Percentiles rank a stretch among this genome's conserved stretches.
Evolutionary conservation across 2,113 vertebrate genomes (phyloP).

Genomic region (Mus pahari): DNA sequence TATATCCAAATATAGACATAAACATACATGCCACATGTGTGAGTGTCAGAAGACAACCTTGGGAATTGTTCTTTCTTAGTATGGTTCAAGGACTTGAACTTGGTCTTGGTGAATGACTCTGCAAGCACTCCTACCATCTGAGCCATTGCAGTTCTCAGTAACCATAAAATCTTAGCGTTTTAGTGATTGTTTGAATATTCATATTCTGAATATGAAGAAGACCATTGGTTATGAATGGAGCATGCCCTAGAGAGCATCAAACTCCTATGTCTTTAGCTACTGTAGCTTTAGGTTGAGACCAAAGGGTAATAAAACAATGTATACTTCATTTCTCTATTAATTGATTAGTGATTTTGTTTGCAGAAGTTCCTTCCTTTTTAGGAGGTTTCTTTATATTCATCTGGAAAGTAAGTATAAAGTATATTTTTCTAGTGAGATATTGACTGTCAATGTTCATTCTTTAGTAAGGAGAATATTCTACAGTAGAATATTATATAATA

Average conservation of each 20-base stretch:
- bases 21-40: not conserved
- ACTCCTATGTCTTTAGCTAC: not conserved
- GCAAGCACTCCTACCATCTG: not conserved
- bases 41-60: no score
- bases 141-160: not conserved
- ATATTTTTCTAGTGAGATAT: conserved; percentile 21
- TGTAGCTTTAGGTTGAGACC: not conserved
- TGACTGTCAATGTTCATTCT: not conserved
- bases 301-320: conserved; percentile 40
- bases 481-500: not conserved
- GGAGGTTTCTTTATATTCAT: conserved; percentile 37
- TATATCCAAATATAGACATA: not conserved
- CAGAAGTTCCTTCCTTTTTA: conserved; percentile 27
- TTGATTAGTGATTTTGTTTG: conserved; percentile 53
- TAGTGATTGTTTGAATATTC: not conserved
- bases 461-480: not conserved
- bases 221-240: not conserved
- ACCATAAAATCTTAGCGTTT: conserved; percentile 17
- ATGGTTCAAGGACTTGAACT: not conserved
- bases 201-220: not conserved
- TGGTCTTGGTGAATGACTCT: not conserved
- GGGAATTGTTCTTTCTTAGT: not conserved
- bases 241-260: not conserved
- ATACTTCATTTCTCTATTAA: conserved; percentile 41
- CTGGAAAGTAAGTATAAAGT: not conserved